Percentiles rank a stretch among this genome's conserved stretches.
These are phyloP conservation scores for Spilosoma lubricipeda DNA, from an alignment of 2,888 invertebrate species.

Conservation along the genomic window DNA sequence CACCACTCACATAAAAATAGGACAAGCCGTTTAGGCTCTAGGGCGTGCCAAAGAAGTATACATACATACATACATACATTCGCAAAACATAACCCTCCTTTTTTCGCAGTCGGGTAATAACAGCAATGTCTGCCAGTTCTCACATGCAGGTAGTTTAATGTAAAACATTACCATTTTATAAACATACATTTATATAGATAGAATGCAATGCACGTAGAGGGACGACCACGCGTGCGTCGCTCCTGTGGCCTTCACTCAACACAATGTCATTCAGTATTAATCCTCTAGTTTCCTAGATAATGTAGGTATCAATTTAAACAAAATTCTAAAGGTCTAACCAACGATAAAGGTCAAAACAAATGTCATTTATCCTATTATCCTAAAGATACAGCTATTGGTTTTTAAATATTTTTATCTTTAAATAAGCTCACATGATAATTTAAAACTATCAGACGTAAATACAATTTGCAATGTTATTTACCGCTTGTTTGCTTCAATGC, in stretches of 20 bases:
- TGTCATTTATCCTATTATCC: constrained; percentile 9
- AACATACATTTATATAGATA: constrained; percentile 24
- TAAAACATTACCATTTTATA: constrained; percentile 37
- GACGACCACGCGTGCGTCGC: constrained; percentile 56
- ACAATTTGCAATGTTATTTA: constrained; percentile 3
- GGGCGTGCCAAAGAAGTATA: no score
- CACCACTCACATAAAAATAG: no score
- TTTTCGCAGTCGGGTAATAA: no score
- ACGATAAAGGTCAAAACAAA: constrained; percentile 18
- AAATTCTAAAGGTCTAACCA: constrained; percentile 4
- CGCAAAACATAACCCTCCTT: no score
- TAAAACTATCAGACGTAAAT: neutral
- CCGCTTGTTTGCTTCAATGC: neutral
- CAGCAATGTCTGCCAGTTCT: constrained; percentile 7
- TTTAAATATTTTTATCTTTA: neutral
- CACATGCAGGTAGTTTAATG: constrained; percentile 25
- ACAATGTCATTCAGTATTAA: constrained; percentile 56
- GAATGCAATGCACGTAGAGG: constrained; percentile 63
- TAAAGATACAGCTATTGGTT: neutral
- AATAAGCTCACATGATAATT: constrained; percentile 2
- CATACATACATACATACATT: no score
- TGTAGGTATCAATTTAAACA: constrained; percentile 27
- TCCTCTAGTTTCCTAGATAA: constrained; percentile 48
- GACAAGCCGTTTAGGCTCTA: no score
- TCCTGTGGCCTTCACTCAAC: constrained; percentile 63